Conservation (phyloP, 2,113 vertebrate species). For the Lathamus discolor region DNA sequence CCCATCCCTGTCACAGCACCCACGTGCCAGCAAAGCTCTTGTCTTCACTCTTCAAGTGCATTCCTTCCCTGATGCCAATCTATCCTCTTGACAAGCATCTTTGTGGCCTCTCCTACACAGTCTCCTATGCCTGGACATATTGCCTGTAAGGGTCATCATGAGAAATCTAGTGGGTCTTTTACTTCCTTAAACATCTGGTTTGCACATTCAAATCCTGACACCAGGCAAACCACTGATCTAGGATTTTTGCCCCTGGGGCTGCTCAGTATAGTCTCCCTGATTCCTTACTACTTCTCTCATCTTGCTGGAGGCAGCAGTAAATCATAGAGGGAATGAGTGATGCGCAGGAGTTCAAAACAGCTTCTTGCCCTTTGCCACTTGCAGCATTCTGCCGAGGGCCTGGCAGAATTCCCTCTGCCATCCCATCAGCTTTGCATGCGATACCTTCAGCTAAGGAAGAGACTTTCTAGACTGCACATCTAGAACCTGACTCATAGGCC, state of each 20-base stretch:
- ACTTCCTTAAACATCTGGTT: neutral
- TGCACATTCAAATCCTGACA: neutral
- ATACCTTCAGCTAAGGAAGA: neutral
- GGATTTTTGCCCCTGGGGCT: neutral
- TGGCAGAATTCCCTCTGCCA: neutral
- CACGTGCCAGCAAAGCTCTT: neutral
- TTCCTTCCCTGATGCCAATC: neutral
- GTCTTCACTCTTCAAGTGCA: neutral
- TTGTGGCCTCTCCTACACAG: neutral
- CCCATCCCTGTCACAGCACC: neutral
- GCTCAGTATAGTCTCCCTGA: neutral
- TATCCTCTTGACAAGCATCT: neutral
- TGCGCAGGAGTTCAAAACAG: neutral
- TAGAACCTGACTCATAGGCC: neutral
- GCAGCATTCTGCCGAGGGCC: neutral
- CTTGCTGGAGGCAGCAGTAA: neutral
- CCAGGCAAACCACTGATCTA: neutral
- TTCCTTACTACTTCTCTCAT: neutral
- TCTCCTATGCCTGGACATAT: neutral
- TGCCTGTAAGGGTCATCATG: neutral
- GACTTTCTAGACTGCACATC: neutral
- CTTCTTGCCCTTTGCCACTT: neutral
- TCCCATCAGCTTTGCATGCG: too few relatives aligned
- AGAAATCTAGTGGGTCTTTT: neutral
- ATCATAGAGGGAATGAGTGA: rapidly evolving